Evolutionary conservation across 2,113 vertebrate species (phyloP), one percentile per base, ranked within the genome.

Genomic region (Lepus americanus): DNA sequence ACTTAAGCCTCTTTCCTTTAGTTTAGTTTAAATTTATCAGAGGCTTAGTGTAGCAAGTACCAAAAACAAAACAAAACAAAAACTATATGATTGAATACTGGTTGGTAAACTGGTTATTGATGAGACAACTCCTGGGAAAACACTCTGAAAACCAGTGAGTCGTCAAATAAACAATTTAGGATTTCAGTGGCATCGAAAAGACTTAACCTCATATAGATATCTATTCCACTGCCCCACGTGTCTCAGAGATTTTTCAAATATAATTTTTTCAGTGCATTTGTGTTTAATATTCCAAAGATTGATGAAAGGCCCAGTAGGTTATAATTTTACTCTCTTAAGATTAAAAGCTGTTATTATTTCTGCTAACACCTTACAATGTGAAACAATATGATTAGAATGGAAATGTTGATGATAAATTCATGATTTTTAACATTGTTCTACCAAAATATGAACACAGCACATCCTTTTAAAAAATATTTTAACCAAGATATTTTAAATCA

Each of bases 401-500:
- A 85, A 44, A 22, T 36, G 25, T 20, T 22, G 64, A 25, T 72
- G 22, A 5, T 33, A 17, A 44, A 13, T 63, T 88, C 25, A 55
- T 84, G 36, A 83, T 55, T 63, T 96, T 78, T 87, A 67, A 77
- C 27, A 88, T 77, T 84, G 44, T 25, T 8, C 81, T 25, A 36
- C 25, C 10, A 55, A 73, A 85, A 63, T 55, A 87, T 72, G 31
- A 92, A 39, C 14, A 53, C 12, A 27, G 0, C 64, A 20, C 23
- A 19, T 79, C 61, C 74, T 53, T 80, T 87, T 53, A n/a, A 74
- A 89, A 92, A 66, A 31, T 66, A n/a, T 76, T 91, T 76, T 81
- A 3, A 25, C 10, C 23, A 27, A 86, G 55, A 55, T 81, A 55
- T 72, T 87, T 72, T 49, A 88, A 88, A 31, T 3, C 6, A 59